Conservation (phyloP, 2,888 invertebrate genomes). For the Luperina nickerlii region DNA sequence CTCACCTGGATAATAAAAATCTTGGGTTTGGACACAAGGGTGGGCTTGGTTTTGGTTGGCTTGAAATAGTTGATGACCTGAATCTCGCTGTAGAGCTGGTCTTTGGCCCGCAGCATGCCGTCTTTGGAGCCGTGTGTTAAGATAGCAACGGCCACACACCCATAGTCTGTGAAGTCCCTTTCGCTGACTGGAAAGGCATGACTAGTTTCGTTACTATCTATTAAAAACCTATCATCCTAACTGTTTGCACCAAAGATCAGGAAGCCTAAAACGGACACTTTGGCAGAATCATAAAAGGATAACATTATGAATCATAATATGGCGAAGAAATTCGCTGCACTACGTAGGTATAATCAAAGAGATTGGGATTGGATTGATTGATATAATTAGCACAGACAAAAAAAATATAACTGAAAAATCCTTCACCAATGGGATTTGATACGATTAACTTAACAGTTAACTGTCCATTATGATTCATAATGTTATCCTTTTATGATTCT, state of each 20-base stretch:
- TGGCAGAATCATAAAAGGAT: no score
- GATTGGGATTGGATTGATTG: no score
- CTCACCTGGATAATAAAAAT: slow-evolving; percentile 81
- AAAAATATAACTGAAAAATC: no score
- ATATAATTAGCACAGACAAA: no score
- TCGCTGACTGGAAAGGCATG: slow-evolving; percentile 67
- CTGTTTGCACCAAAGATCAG: not conserved
- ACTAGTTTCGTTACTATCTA: not conserved
- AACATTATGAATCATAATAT: no score
- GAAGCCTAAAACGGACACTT: no score
- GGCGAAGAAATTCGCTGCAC: no score
- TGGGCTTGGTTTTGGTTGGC: slow-evolving; percentile 69
- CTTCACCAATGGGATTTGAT: no score
- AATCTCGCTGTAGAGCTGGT: slow-evolving; percentile 77
- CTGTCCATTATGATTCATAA: no score
- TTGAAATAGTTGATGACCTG: slow-evolving; percentile 81
- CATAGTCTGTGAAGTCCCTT: slow-evolving; percentile 79
- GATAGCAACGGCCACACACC: slow-evolving; percentile 80
- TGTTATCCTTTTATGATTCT: no score
- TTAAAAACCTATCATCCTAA: not conserved
- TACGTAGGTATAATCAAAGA: no score
- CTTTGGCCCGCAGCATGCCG: slow-evolving; percentile 78
- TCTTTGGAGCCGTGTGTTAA: slow-evolving; percentile 80
- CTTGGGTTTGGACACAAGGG: slow-evolving; percentile 81
- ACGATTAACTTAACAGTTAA: no score